Conservation (phyloP, 2,113 vertebrate species). For the Brienomyrus longianalis region DNA sequence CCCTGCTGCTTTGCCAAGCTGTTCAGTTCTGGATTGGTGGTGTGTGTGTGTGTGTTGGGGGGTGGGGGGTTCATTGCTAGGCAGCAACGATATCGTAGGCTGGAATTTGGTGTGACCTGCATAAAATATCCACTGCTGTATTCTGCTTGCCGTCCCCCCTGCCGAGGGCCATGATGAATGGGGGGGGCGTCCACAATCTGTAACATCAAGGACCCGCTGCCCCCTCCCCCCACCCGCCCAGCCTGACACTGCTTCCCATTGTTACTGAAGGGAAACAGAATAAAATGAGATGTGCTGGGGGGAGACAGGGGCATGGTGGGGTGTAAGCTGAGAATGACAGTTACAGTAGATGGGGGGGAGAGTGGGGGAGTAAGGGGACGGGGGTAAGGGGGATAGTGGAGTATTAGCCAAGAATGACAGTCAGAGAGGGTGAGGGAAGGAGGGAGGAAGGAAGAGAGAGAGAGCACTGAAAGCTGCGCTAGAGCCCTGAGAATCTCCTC, state of each 20-base stretch:
- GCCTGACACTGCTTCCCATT: not conserved
- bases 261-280: slow-evolving; percentile 22
- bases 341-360: not conserved
- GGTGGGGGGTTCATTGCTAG: slow-evolving; percentile 34
- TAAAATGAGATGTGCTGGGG: slow-evolving; percentile 15
- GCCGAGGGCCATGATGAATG: slow-evolving; percentile 33
- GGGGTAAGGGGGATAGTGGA: not conserved
- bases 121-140: slow-evolving; percentile 42
- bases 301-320: not conserved
- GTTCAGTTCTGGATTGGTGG: not conserved
- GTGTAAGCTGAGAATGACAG: not conserved
- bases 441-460: not conserved
- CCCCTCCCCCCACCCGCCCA: not conserved
- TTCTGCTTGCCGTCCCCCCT: slow-evolving; percentile 19
- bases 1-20: not conserved
- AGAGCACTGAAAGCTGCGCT: slow-evolving; percentile 38
- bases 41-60: not conserved
- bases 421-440: not conserved
- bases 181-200: slow-evolving; percentile 6
- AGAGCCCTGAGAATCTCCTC: slow-evolving; percentile 43
- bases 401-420: slow-evolving; percentile 9
- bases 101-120: slow-evolving; percentile 50
- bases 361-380: not conserved
- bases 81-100: slow-evolving; percentile 55
- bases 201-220: not conserved